Evolutionary conservation across 2,888 invertebrate genomes (phyloP).

Genomic region (Tiliacea citrago): DNA sequence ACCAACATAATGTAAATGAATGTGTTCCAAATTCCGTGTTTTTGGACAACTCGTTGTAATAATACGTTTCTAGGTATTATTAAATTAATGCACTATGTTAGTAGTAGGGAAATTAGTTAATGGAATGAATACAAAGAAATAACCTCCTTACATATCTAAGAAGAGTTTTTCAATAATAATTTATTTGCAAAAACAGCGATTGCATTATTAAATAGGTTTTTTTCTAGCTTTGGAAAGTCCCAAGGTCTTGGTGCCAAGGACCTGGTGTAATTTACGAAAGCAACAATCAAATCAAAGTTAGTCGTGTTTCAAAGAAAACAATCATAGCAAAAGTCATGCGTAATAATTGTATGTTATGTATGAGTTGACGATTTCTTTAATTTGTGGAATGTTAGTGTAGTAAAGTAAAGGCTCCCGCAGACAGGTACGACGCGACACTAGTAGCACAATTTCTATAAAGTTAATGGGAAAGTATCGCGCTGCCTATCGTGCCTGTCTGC

Average conservation of each 20-base stretch:
- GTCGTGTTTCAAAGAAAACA: conserved; percentile 40
- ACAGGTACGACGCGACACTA: no score
- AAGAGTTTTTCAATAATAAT: background rate
- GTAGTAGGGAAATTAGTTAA: background rate
- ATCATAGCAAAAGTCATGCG: conserved; percentile 29
- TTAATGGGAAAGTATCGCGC: no score
- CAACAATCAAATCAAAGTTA: conserved; percentile 51
- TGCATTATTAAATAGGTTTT: conserved; percentile 15
- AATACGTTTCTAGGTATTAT: conserved; percentile 21
- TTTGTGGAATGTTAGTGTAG: background rate
- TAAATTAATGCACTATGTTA: conserved; percentile 31
- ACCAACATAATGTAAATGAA: conserved; percentile 40
- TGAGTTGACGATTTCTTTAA: conserved; percentile 11
- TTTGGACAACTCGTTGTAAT: conserved; percentile 18
- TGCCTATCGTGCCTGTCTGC: no score
- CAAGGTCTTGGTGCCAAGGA: conserved; percentile 43
- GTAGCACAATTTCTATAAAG: no score
- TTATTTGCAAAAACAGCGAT: background rate
- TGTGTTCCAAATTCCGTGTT: conserved; percentile 24
- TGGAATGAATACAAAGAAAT: conserved; percentile 16
- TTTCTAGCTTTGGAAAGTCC: conserved; percentile 13
- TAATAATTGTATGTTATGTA: conserved; percentile 31
- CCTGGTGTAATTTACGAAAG: conserved; percentile 37
- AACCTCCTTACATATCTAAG: conserved; percentile 13
- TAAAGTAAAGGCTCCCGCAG: background rate